phyloP scores from a whole-genome alignment of 2,113 vertebrate genomes.

The Penelope pileata region DNA sequence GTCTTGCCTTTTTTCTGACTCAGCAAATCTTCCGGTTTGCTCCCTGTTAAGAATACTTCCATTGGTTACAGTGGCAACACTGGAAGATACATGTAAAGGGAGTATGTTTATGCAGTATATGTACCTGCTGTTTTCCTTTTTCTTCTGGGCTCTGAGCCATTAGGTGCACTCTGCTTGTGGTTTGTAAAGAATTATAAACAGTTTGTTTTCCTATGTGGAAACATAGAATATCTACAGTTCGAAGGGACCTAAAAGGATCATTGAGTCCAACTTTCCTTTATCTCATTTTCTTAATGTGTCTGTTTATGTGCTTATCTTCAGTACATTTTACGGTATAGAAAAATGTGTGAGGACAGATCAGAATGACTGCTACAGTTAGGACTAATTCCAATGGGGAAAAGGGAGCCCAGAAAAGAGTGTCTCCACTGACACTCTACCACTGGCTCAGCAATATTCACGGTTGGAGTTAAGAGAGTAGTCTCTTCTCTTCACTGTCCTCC shows the following conservation, averaged over 20 bases:
- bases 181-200: background rate
- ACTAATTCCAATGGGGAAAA: background rate
- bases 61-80: background rate
- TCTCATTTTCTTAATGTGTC: background rate
- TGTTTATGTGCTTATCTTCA: background rate
- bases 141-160: background rate
- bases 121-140: background rate
- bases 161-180: background rate
- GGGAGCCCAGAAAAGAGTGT: background rate
- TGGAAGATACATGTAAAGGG: background rate
- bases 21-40: background rate
- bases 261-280: background rate
- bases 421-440: background rate
- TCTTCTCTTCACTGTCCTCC: fast-evolving
- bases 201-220: background rate
- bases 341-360: background rate
- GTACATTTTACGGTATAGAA: background rate
- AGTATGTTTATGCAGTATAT: background rate
- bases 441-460: background rate
- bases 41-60: background rate
- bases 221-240: background rate
- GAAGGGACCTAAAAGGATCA: background rate
- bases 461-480: background rate
- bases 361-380: background rate
- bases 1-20: background rate